phyloP scores from a whole-genome alignment of 2,888 invertebrate genomes.

The Hypomecis punctinalis region DNA sequence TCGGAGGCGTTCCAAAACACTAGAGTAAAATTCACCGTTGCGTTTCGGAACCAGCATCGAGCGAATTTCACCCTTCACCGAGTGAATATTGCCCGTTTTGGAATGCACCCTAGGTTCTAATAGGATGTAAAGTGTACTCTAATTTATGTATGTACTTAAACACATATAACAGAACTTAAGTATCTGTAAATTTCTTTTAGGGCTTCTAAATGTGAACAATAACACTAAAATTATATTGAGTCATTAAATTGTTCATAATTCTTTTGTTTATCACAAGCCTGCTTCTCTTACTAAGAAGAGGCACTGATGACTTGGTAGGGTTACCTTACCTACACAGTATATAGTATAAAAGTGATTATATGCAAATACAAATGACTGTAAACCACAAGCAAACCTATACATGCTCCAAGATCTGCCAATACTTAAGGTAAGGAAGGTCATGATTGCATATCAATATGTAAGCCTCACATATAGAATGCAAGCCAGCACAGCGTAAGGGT shows the following conservation, averaged over 20 bases:
- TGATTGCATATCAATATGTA: slow-evolving; percentile 20
- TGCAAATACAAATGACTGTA: slow-evolving; percentile 22
- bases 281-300: slow-evolving; percentile 5
- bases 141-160: not conserved
- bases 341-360: slow-evolving; percentile 24
- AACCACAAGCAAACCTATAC: slow-evolving; percentile 20
- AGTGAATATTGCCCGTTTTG: no score
- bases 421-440: slow-evolving; percentile 28
- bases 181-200: not conserved
- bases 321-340: not conserved
- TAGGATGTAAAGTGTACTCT: not conserved
- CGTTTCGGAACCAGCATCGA: no score
- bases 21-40: no score
- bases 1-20: no score
- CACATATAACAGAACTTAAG: not conserved
- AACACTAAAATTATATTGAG: slow-evolving; percentile 19
- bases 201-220: slow-evolving; percentile 4
- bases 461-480: slow-evolving; percentile 42
- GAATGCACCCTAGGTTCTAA: not conserved
- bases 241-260: slow-evolving; percentile 8
- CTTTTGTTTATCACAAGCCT: slow-evolving; percentile 23
- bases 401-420: slow-evolving; percentile 17
- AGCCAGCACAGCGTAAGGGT: slow-evolving; percentile 58
- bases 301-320: slow-evolving; percentile 3
- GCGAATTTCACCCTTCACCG: no score